Evolutionary conservation across 2,888 invertebrate species (phyloP).

Genomic region (Oscheius sp.): DNA sequence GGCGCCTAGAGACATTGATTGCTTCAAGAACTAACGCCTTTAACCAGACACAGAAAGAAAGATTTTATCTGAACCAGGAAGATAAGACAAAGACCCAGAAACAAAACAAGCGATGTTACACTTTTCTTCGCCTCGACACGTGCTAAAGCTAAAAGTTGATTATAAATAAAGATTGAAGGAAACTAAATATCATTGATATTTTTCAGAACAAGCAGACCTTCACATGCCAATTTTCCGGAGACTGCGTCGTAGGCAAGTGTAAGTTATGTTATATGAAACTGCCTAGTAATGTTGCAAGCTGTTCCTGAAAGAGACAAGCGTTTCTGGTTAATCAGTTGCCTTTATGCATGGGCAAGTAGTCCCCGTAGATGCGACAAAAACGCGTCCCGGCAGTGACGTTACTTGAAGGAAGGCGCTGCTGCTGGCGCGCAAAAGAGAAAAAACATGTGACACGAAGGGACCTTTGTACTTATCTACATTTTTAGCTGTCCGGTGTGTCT

Average conservation of each 20-base stretch:
- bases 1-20: constrained; percentile 29
- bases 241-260: constrained; percentile 60
- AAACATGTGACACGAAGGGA: constrained; percentile 25
- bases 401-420: constrained; percentile 1
- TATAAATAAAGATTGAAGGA: not conserved
- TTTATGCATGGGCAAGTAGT: constrained; percentile 25
- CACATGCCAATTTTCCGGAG: constrained; percentile 57
- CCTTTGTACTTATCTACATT: constrained; percentile 12
- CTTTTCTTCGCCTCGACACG: not conserved
- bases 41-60: constrained; percentile 21
- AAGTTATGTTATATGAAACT: constrained; percentile 31
- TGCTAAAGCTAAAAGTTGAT: not conserved
- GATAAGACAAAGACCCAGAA: not conserved
- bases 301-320: not conserved
- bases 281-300: not conserved
- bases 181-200: not conserved
- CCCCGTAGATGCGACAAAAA: constrained; percentile 17
- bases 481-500: constrained; percentile 62
- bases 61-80: not conserved
- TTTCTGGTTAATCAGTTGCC: constrained; percentile 13
- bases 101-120: not conserved
- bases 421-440: constrained; percentile 9
- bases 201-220: constrained; percentile 63
- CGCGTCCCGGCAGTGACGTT: constrained; percentile 21
- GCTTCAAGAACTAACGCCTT: constrained; percentile 26